Evolutionary conservation across 2,888 invertebrate genomes (phyloP), one percentile per base, ranked within the genome.

Genomic region (Folsomia candida): DNA sequence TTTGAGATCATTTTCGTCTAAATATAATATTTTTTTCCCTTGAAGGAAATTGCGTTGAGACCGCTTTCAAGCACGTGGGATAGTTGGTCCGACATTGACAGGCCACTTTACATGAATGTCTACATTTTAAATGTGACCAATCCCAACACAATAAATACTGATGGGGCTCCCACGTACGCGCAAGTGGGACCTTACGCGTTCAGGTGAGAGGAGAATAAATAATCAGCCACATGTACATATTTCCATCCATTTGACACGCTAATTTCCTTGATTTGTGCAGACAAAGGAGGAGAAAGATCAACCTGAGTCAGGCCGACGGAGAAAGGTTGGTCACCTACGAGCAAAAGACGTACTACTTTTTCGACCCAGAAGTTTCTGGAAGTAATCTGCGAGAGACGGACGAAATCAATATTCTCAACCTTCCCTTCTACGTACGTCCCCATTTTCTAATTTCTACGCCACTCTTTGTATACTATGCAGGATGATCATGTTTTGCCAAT

Each of bases 91-190:
- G 69, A 73, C 1, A 67, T 71, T 51, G 59, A 57, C 1, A 22
- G 59, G 14, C 70, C 73, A 0, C 59, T 73, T 20, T 69, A 69
- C 54, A 18, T 71, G 11, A 65, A 57, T 1, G 66, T 73, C 24
- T 71, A 73, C 63, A 28, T 73, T 47, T 69, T 64, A 59, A 62
- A 73, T 22, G 63, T 73, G 2, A 71, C 70, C n/a, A 73, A 73
- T 67, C 66, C 71, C 2, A 63, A 73, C 22, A 54, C 51, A 20
- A 62, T 61, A 3, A 54, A 24, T 20, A 57, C n/a, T 1, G 51
- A 25, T 24, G 28, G 20, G 22, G 1, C 20, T 51, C 73, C 70
- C 9, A 63, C 20, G 1, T 60, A 71, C 26, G 20, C 58, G 24
- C 47, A 73, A 51, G 6, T 58, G 11, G 73, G 73, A 1, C 73